Percentiles rank a stretch among this genome's conserved stretches.
These are phyloP conservation scores for Penaeus chinensis DNA, from an alignment of 1,140 invertebrate species.

Conservation along the genomic window DNA sequence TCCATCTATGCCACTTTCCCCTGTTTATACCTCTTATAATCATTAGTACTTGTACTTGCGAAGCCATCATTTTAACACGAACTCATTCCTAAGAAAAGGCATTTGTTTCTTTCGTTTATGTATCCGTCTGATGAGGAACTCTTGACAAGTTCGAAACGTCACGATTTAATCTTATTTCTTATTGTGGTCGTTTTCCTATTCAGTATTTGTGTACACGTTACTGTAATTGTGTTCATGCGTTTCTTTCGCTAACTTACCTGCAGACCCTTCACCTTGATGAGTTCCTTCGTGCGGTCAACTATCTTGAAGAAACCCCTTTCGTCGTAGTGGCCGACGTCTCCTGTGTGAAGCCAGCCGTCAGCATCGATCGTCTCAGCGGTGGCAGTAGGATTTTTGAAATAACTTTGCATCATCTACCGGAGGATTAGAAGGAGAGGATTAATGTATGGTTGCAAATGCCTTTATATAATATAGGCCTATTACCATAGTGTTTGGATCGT, in stretches of 20 bases:
- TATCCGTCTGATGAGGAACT: no score
- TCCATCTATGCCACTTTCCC: slow-evolving; percentile 64
- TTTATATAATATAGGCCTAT: no score
- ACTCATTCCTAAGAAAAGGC: background rate
- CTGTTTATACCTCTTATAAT: background rate
- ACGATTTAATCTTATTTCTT: no score
- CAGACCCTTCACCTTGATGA: background rate
- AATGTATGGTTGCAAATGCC: background rate
- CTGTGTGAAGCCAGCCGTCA: slow-evolving; percentile 83
- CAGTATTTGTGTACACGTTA: background rate
- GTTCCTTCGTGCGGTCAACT: slow-evolving; percentile 81
- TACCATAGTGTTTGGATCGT: no score
- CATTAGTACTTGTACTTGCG: background rate
- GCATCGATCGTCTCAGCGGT: slow-evolving; percentile 79
- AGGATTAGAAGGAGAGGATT: background rate
- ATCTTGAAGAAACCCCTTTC: slow-evolving; percentile 79
- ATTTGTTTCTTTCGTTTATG: background rate
- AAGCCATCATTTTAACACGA: background rate
- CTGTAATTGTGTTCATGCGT: no score
- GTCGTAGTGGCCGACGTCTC: slow-evolving; percentile 84
- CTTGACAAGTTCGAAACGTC: no score
- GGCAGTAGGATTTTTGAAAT: slow-evolving; percentile 71
- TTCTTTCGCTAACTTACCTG: no score
- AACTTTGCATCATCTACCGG: slow-evolving; percentile 23
- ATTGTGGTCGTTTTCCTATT: no score